Evolutionary conservation across 2,113 vertebrate genomes (phyloP).

Genomic region (Isurus oxyrinchus): DNA sequence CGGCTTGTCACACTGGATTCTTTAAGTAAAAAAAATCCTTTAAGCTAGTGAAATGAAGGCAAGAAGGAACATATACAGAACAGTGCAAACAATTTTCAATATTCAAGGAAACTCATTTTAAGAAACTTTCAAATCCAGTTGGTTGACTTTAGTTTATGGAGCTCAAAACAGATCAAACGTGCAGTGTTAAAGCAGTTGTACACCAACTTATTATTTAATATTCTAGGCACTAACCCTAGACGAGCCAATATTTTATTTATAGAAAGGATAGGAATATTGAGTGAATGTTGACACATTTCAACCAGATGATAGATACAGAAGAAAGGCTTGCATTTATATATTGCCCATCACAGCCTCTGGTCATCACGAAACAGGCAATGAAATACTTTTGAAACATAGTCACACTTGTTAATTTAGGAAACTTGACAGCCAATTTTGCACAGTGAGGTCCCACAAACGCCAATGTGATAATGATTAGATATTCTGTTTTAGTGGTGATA

Average conservation of each 20-base stretch:
- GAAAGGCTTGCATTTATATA: neutral
- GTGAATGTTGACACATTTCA: neutral
- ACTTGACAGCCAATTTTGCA: neutral
- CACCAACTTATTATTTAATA: neutral
- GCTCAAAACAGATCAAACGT: neutral
- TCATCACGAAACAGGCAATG: neutral
- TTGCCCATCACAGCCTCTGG: neutral
- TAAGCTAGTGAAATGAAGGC: neutral
- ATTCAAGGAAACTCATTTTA: neutral
- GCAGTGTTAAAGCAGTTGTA: neutral
- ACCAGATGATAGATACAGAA: neutral
- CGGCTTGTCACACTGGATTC: neutral
- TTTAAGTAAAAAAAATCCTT: neutral
- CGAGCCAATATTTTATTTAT: neutral
- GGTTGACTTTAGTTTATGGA: neutral
- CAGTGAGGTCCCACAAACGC: neutral
- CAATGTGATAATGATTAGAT: neutral
- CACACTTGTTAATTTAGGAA: neutral
- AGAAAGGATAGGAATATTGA: neutral
- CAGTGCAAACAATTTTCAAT: neutral
- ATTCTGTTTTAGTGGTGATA: neutral
- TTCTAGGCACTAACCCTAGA: neutral
- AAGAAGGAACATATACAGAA: neutral
- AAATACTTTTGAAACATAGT: neutral
- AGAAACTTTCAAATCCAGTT: neutral